These are phyloP conservation scores for Semibalanus balanoides DNA, from an alignment of 1,140 invertebrate species.

Conservation along the genomic window DNA sequence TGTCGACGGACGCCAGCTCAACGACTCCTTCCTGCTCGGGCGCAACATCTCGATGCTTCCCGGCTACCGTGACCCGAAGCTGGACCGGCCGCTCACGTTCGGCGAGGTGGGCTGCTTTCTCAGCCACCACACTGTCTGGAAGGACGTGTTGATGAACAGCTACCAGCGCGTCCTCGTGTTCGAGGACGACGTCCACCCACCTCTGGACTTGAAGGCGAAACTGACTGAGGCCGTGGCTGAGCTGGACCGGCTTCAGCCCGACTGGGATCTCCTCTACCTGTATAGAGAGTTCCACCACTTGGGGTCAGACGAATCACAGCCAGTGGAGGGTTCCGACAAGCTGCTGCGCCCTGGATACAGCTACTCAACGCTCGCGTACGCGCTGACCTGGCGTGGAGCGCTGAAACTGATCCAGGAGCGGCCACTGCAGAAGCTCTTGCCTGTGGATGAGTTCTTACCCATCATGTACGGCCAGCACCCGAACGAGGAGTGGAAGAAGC, in stretches of 20 bases:
- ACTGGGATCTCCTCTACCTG: constrained; percentile 87
- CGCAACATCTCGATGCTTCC: constrained; percentile 50
- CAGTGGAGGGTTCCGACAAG: too few relatives aligned
- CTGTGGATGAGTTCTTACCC: too few relatives aligned
- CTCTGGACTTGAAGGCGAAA: constrained; percentile 64
- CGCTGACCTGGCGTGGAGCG: too few relatives aligned
- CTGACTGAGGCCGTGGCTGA: constrained; percentile 54
- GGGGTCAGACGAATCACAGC: too few relatives aligned
- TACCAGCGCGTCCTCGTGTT: constrained; percentile 50
- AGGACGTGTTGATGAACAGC: constrained; percentile 20
- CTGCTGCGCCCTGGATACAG: too few relatives aligned
- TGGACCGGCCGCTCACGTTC: constrained; percentile 46
- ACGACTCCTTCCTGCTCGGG: constrained; percentile 43
- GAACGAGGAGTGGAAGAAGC: too few relatives aligned
- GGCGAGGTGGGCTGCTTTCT: constrained; percentile 32
- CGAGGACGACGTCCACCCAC: constrained; percentile 93
- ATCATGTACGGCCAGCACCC: too few relatives aligned
- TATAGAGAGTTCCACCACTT: too few relatives aligned
- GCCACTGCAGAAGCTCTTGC: too few relatives aligned
- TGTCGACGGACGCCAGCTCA: constrained; percentile 48
- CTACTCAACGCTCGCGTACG: too few relatives aligned
- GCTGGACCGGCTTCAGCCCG: constrained; percentile 39
- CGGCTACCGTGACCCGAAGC: constrained; percentile 40
- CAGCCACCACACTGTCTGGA: constrained; percentile 50
- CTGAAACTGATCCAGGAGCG: too few relatives aligned